Evolutionary conservation across 2,797 vertebrate species (phyloP), one percentile per base, ranked within the genome.

Genomic region (Myotis planiceps): DNA sequence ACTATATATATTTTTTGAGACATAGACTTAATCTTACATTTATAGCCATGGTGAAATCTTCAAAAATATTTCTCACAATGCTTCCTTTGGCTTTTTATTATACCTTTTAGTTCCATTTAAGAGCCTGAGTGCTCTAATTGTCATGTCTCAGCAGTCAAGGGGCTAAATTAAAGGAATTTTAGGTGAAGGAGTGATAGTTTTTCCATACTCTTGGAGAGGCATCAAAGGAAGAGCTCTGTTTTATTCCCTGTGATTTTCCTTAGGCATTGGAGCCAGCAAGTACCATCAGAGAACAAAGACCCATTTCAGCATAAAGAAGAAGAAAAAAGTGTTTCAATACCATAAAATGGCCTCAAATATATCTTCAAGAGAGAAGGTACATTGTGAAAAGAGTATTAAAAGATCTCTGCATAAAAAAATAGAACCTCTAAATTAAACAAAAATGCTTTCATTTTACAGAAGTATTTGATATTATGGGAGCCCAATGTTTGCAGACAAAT

Each of bases 221-320:
- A 88, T 93, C 94, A 96, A 92, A 97, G 82, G 15, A 72, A 51
- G 25, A 60, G 8, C 13, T 85, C 23, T 65, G 15, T 83, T 91
- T 94, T 78, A 68, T 45, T 93, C 90, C 49, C 69, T 92, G 47
- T 53, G 90, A 93, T 93, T 95, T 88, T 90, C 86, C 92, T 92
- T 66, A 79, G 45, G 18, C 42, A 65, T 85, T 76, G n/a, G 27
- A 78, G 68, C 72, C 78, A 95, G 23, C 45, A 88, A 95, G 32
- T 51, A 71, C 51, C 63, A 81, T 85, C 72, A 69, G n/a, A 94
- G 51, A 89, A 83, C 39, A 96, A 94, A 83, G 37, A 76, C 6
- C 8, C 29, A 79, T 60, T 90, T 79, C 81, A 88, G 95, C 90
- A 96, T 3, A 12, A 58, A 92, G 74, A 80, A 72, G 45, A 18